Evolutionary conservation across 2,113 vertebrate genomes (phyloP).

Genomic region (Coptodon rendalli): DNA sequence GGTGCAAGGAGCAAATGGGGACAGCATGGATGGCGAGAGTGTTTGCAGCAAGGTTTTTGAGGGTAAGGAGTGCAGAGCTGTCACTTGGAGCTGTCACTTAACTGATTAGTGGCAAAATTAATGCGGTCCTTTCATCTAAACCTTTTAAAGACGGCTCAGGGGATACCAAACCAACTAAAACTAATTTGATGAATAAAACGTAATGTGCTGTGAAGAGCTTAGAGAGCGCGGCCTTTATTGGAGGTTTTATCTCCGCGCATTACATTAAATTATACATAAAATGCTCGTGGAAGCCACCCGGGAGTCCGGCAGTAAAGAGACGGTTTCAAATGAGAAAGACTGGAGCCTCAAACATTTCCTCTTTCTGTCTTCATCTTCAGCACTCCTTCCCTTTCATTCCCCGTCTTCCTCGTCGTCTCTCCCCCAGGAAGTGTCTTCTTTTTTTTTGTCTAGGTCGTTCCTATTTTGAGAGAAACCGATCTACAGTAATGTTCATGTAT

Average conservation of each 20-base stretch:
- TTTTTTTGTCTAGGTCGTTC: conserved; percentile 28
- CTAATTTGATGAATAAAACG: conserved; percentile 76
- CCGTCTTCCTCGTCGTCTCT: conserved; percentile 6
- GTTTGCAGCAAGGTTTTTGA: conserved; percentile 10
- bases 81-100: conserved; percentile 57
- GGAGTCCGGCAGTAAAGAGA: conserved; percentile 56
- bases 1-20: neutral
- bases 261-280: conserved; percentile 75
- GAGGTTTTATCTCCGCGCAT: conserved; percentile 64
- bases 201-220: conserved; percentile 70
- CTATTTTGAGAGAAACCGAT: conserved; percentile 30
- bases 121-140: conserved; percentile 70
- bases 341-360: conserved; percentile 27
- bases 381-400: neutral
- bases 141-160: conserved; percentile 71
- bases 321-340: conserved; percentile 37
- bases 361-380: conserved; percentile 29
- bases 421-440: conserved; percentile 33
- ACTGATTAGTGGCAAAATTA: conserved; percentile 74
- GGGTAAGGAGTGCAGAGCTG: conserved; percentile 39
- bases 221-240: conserved; percentile 56
- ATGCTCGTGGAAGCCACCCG: conserved; percentile 53
- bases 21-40: neutral
- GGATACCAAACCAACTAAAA: conserved; percentile 68
- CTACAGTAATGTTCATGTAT: neutral